Percentiles rank a stretch among this genome's conserved stretches.
Evolutionary conservation across 2,888 invertebrate species (phyloP).

Genomic region (Thereva nobilitata): DNA sequence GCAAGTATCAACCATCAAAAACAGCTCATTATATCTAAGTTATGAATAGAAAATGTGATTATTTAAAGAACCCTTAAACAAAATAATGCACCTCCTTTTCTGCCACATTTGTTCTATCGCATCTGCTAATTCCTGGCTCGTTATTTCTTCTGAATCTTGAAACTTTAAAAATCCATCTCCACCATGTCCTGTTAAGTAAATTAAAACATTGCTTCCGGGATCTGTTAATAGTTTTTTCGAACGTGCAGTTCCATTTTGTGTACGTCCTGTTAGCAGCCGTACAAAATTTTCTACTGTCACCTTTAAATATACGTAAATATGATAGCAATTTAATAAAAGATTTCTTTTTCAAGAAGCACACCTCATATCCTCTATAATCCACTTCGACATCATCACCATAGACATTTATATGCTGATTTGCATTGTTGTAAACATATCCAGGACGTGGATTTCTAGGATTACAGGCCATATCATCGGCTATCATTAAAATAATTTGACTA

Average conservation of each 20-base stretch:
- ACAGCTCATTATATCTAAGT: conserved; percentile 91
- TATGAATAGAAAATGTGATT: conserved; percentile 44
- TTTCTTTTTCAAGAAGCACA: conserved; percentile 51
- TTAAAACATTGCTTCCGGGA: conserved; percentile 94
- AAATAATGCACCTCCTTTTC: conserved; percentile 75
- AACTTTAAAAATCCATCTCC: conserved; percentile 99
- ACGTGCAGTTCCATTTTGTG: conserved; percentile 89
- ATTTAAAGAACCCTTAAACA: neutral
- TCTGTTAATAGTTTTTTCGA: conserved; percentile 94
- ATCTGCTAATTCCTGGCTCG: conserved; percentile 97
- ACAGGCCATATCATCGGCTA: conserved; percentile 99
- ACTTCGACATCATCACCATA: conserved; percentile 99
- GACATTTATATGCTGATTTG: conserved; percentile 96
- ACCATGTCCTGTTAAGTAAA: conserved; percentile 95
- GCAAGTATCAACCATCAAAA: conserved; percentile 98
- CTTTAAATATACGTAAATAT: conserved; percentile 54
- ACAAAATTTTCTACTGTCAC: conserved; percentile 99
- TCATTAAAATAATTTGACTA: conserved; percentile 97
- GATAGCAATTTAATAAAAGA: neutral
- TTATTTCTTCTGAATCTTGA: conserved; percentile 98
- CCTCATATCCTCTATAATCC: conserved; percentile 93
- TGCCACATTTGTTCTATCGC: conserved; percentile 99
- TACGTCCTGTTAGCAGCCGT: conserved; percentile 88
- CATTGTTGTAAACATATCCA: conserved; percentile 97
- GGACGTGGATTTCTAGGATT: conserved; percentile 97